phyloP scores from a whole-genome alignment of 2,113 vertebrate genomes.

The Aspiorhynchus laticeps region DNA sequence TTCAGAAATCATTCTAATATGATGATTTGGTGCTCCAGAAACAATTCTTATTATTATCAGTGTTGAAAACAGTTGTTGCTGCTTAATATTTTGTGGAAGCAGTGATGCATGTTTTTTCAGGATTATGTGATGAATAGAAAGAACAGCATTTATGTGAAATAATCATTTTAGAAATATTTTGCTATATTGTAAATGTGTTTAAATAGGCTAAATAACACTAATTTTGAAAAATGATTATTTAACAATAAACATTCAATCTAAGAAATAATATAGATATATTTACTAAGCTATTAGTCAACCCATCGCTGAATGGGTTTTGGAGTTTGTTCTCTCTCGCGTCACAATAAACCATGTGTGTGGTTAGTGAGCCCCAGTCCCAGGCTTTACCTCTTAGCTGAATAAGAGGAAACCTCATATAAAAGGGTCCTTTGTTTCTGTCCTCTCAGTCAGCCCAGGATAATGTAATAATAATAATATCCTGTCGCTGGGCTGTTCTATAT shows the following conservation, averaged over 20 bases:
- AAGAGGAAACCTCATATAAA: slow-evolving; percentile 62
- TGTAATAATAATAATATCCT: slow-evolving; percentile 64
- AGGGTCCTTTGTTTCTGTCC: slow-evolving; percentile 64
- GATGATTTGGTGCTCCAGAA: not conserved
- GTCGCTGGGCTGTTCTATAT: slow-evolving; percentile 60
- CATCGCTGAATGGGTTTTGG: not conserved
- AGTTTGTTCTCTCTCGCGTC: not conserved
- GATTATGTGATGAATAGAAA: not conserved
- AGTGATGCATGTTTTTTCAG: not conserved
- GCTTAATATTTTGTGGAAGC: not conserved
- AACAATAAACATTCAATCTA: not conserved
- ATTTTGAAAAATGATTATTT: not conserved
- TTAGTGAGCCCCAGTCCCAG: slow-evolving; percentile 7
- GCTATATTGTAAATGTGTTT: not conserved
- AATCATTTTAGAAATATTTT: not conserved
- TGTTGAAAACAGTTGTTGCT: not conserved
- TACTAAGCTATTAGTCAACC: not conserved
- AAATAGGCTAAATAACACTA: not conserved
- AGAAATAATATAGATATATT: not conserved
- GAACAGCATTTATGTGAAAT: not conserved
- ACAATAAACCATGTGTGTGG: not conserved
- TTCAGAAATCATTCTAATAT: not conserved
- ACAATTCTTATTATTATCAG: not conserved
- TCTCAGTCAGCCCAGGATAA: slow-evolving; percentile 57
- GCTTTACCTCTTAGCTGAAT: slow-evolving; percentile 49